Evolutionary conservation across 2,113 vertebrate species (phyloP), one percentile per base, ranked within the genome.

Genomic region (Anguilla japonica): DNA sequence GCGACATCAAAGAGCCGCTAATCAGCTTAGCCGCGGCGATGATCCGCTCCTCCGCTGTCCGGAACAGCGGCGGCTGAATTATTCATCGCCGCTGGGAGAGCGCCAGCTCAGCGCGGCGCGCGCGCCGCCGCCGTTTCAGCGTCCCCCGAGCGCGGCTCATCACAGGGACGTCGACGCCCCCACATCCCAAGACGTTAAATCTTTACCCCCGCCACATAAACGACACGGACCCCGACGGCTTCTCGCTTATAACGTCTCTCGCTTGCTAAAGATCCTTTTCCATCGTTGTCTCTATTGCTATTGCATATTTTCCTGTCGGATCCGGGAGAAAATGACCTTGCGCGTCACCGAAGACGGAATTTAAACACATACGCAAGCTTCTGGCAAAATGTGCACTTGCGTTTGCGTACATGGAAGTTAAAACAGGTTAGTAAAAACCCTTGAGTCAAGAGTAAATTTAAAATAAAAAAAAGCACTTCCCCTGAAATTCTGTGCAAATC

Each of bases 21-120:
- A 89, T 82, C 85, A 87, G 88, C 85, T 89, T 89, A 89, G 83
- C 81, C 6, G 53, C 16, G 57, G n/a, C 67, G 26, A 57, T 71
- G 67, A 83, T 83, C 43, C 34, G 43, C 82, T 79, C 50, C 57
- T 43, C 56, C 22, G 56, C 83, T 50, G 79, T 78, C 50, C 60
- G 50, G 75, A n/a, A 67, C 79, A 57, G 40, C 22, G 26, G 40
- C 26, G 67, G n/a, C 18, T 75, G 39, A 79, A 60, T 87, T 43
- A 84, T 83, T 75, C 34, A 29, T 11, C 20, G 39, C 14, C 41
- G 26, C 41, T 67, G 40, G 43, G 63, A 63, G 78, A 75, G 29
- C 15, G 29, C 2, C 50, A 18, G 50, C 29, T 34, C 39, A 5
- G 34, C 71, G 0, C 9, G 11, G 71, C 26, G 34, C n/a, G 34